phyloP scores from a whole-genome alignment of 1,140 invertebrate genomes.

The Argopecten irradians region DNA sequence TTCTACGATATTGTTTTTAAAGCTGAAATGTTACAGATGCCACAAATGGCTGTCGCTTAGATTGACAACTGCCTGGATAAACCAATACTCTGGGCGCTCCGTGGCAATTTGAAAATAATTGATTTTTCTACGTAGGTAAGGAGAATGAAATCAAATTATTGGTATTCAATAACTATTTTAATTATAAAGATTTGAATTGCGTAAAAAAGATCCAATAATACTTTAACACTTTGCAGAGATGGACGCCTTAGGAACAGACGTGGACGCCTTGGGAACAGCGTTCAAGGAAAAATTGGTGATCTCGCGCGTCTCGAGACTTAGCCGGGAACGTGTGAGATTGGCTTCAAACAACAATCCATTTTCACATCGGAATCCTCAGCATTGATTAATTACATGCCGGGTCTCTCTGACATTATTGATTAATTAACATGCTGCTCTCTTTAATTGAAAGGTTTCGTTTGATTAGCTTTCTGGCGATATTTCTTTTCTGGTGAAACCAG shows the following conservation, averaged over 20 bases:
- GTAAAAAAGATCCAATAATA: not conserved
- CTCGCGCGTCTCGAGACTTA: not conserved
- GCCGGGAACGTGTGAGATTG: not conserved
- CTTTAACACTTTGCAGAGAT: not conserved
- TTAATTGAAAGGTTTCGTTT: slow-evolving; percentile 18
- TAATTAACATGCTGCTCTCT: slow-evolving; percentile 17
- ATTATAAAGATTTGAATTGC: not conserved
- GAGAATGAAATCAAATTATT: not conserved
- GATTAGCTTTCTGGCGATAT: slow-evolving; percentile 10
- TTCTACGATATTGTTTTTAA: not conserved
- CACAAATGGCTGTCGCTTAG: not conserved
- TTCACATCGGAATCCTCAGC: not conserved
- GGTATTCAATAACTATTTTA: not conserved
- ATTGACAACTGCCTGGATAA: not conserved
- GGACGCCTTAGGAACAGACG: not conserved
- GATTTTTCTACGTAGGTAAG: not conserved
- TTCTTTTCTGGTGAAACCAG: not conserved
- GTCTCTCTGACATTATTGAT: slow-evolving; percentile 15
- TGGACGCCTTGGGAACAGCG: not conserved
- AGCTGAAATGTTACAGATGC: not conserved
- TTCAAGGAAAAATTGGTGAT: not conserved
- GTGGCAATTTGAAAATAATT: not conserved
- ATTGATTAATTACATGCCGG: slow-evolving; percentile 8
- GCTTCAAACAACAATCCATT: not conserved
- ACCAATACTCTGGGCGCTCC: not conserved